A percentile compares a stretch with the other conserved stretches of the same genome.
Evolutionary conservation across 1,140 invertebrate species (phyloP).

Genomic region (Psilanteris sp.): DNA sequence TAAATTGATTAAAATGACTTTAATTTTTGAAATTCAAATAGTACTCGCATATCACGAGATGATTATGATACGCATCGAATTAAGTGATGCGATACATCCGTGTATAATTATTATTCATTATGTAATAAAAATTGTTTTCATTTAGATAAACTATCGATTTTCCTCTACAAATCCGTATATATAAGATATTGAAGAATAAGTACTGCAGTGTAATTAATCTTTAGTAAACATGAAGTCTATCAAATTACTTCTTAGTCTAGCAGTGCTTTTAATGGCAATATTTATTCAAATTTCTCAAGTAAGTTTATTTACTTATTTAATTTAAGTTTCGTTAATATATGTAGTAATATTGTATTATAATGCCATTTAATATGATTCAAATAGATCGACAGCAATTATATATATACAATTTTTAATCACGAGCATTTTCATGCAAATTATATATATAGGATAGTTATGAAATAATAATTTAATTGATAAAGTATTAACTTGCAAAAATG

Average conservation of each 20-base stretch:
- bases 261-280: background rate
- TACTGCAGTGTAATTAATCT: conserved; percentile 16
- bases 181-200: conserved; percentile 20
- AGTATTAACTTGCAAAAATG: no score
- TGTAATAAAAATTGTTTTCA: conserved; percentile 32
- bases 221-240: conserved; percentile 16
- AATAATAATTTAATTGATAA: no score
- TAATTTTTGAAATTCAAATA: no score
- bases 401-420: no score
- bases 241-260: background rate
- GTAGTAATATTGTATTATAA: no score
- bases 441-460: no score
- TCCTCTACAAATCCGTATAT: conserved; percentile 34
- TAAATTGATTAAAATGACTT: background rate
- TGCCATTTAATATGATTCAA: no score
- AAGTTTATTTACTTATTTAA: conserved; percentile 1
- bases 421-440: no score
- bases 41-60: background rate
- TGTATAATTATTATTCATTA: conserved; percentile 10
- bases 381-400: no score
- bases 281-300: conserved; percentile 4
- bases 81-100: background rate
- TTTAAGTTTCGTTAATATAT: no score
- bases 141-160: conserved; percentile 35
- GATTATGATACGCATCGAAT: conserved; percentile 8